A percentile compares a stretch with the other conserved stretches of the same genome.
Evolutionary conservation across 2,888 invertebrate species (phyloP).

Genomic region (Abrostola tripartita): DNA sequence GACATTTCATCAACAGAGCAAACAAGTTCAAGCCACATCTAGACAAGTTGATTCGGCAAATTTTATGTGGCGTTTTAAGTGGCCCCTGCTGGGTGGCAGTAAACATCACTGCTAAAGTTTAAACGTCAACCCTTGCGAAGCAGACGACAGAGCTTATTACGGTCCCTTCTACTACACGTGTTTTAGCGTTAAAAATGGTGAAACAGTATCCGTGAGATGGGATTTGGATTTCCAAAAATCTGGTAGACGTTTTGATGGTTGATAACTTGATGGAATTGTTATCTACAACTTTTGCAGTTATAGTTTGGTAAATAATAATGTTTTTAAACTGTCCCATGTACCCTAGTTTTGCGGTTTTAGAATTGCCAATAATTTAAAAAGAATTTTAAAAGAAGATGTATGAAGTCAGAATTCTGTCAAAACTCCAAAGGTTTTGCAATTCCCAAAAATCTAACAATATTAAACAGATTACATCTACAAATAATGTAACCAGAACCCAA

Average conservation of each 20-base stretch:
- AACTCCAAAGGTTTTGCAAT: no score
- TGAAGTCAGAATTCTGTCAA: no score
- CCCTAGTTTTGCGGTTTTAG: not conserved
- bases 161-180: slow-evolving; percentile 70
- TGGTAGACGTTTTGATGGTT: not conserved
- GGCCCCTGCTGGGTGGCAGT: slow-evolving; percentile 70
- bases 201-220: slow-evolving; percentile 13
- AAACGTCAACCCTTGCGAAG: slow-evolving; percentile 78
- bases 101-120: slow-evolving; percentile 81
- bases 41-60: slow-evolving; percentile 63
- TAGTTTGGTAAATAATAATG: no score
- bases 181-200: slow-evolving; percentile 62
- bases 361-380: no score
- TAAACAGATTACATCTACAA: no score
- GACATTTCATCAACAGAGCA: slow-evolving; percentile 46
- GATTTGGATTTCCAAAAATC: slow-evolving; percentile 7
- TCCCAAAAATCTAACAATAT: no score
- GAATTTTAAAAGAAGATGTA: no score
- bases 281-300: not conserved
- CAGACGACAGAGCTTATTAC: slow-evolving; percentile 77
- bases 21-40: slow-evolving; percentile 60
- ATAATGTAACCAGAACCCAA: no score
- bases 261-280: not conserved
- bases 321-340: no score
- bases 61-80: slow-evolving; percentile 78